Conservation (phyloP, 2,888 invertebrate species). For the Neria commutata region DNA sequence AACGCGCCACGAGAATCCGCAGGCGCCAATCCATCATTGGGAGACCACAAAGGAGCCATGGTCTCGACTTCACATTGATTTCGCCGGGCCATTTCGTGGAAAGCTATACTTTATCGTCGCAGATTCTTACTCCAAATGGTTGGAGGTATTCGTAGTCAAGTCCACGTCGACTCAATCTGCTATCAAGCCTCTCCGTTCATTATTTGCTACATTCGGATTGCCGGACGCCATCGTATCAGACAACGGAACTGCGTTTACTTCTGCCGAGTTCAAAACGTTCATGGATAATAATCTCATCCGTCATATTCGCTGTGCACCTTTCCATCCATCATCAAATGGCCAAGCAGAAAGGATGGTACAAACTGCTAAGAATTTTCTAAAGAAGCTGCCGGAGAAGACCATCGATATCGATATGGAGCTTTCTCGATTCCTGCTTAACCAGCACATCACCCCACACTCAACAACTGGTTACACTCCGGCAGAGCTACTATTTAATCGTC, state of each 20-base stretch:
- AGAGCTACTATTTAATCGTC: slow-evolving; percentile 14
- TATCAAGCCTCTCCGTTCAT: slow-evolving; percentile 10
- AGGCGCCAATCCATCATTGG: not conserved
- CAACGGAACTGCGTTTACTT: slow-evolving; percentile 19
- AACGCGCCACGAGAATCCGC: not conserved
- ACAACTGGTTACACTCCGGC: slow-evolving; percentile 14
- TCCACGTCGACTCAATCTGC: slow-evolving; percentile 20
- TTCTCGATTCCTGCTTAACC: slow-evolving; percentile 16
- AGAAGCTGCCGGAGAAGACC: slow-evolving; percentile 7
- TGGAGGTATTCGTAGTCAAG: slow-evolving; percentile 16
- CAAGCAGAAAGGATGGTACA: slow-evolving; percentile 2
- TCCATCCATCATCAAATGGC: slow-evolving; percentile 14
- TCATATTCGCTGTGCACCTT: slow-evolving; percentile 19
- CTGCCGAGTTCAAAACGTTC: slow-evolving; percentile 16
- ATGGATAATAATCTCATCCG: slow-evolving; percentile 19
- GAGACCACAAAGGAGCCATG: not conserved
- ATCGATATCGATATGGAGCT: slow-evolving; percentile 8
- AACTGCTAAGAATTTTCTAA: slow-evolving; percentile 22
- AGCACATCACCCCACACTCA: slow-evolving; percentile 18
- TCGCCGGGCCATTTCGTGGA: slow-evolving; percentile 8
- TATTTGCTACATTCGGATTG: slow-evolving; percentile 16
- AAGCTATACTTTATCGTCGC: slow-evolving; percentile 11
- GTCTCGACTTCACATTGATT: slow-evolving; percentile 5
- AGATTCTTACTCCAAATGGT: slow-evolving; percentile 18
- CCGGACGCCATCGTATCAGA: slow-evolving; percentile 17